These are phyloP conservation scores for Boloria selene DNA, from an alignment of 2,888 invertebrate genomes.

Conservation along the genomic window DNA sequence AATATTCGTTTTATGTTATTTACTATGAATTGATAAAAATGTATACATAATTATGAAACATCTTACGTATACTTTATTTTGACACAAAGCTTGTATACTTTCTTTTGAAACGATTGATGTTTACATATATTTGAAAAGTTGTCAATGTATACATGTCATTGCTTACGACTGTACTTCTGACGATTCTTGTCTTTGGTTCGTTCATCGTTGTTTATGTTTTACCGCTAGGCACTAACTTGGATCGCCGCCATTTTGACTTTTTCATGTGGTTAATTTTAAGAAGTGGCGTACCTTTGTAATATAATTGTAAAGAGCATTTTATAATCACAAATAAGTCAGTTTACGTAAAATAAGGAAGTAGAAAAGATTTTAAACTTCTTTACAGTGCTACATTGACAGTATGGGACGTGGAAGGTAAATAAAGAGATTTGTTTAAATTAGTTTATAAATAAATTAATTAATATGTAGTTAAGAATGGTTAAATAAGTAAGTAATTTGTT, in stretches of 20 bases:
- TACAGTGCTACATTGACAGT: constrained; percentile 16
- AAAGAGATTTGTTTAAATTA: constrained; percentile 14
- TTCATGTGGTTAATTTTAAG: constrained; percentile 37
- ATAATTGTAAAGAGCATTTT: not conserved
- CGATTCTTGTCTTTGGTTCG: constrained; percentile 10
- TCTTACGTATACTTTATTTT: no score
- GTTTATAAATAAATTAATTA: not conserved
- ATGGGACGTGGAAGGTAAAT: constrained; percentile 76
- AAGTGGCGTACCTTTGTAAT: constrained; percentile 14
- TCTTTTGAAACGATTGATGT: no score
- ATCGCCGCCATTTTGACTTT: constrained; percentile 47
- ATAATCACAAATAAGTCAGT: not conserved
- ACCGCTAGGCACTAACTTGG: constrained; percentile 5
- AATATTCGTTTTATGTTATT: no score
- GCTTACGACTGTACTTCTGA: no score
- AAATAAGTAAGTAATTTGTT: no score
- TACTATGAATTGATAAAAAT: no score
- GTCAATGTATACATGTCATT: no score
- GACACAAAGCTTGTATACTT: no score
- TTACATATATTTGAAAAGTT: no score
- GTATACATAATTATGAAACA: no score
- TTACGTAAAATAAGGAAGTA: not conserved
- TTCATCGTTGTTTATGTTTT: no score
- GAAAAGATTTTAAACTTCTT: not conserved
- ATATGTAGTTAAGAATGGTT: no score